phyloP scores from a whole-genome alignment of 2,797 vertebrate genomes.

The Agapornis canus region DNA sequence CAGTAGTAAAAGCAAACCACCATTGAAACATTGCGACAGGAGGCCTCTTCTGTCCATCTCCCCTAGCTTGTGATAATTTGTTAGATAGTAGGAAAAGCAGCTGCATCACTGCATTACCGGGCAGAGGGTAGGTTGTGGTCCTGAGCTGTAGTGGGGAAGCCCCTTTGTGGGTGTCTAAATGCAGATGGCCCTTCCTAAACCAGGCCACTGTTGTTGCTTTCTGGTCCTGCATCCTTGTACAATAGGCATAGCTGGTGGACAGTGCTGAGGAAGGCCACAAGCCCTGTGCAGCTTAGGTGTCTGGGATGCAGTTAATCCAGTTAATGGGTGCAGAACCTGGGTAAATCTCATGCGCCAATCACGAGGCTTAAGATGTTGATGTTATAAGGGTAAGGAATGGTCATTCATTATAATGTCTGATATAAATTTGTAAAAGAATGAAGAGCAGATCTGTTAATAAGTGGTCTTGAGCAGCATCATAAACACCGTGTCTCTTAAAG shows the following conservation, averaged over 20 bases:
- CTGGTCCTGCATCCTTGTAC: background rate
- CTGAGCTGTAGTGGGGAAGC: background rate
- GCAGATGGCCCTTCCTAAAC: background rate
- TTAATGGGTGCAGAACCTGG: background rate
- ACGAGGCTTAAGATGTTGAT: background rate
- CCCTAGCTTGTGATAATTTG: background rate
- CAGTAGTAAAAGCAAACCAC: background rate
- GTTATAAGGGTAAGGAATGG: background rate
- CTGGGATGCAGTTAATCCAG: background rate
- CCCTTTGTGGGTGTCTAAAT: background rate
- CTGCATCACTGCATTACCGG: no score
- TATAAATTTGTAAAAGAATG: background rate
- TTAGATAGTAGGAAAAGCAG: background rate
- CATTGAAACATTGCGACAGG: background rate
- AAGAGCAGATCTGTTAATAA: background rate
- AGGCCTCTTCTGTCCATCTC: background rate
- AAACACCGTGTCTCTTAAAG: background rate
- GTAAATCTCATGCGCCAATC: background rate
- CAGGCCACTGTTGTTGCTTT: background rate
- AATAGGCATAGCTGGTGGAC: background rate
- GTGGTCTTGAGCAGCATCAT: background rate
- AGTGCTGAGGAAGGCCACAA: background rate
- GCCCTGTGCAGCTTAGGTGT: rapidly evolving
- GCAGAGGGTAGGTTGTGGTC: background rate
- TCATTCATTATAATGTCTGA: background rate